Base-by-base conservation (phyloP, 2,113 vertebrate genomes). In the Pitta sordida region DNA sequence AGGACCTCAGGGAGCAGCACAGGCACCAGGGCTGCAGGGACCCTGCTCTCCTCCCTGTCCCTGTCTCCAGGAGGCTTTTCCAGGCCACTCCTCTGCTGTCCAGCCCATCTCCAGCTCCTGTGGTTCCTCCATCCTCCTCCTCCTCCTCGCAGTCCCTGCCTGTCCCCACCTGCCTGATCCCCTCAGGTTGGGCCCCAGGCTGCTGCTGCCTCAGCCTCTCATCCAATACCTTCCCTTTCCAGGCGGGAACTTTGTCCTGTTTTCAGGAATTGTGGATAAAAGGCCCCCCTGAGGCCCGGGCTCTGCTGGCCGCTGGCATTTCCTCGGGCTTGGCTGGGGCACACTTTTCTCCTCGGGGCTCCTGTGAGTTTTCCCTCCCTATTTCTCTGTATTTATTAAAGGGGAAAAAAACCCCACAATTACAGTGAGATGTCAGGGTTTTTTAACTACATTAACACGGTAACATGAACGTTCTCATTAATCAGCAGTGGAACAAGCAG, bases 401-500 rank as follows among this genome's bases (percentile, higher is more conserved):
- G 86, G 91, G 94, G 96, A 74, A 94, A n/a, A n/a, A n/a, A n/a
- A n/a, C n/a, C n/a, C n/a, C 75, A 64, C 64, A 90, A 83, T 93
- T 95, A 83, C 91, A 90, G 64, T 5, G 48, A 91, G 88, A 73
- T 92, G 78, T 83, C 93, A 83, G 81, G 53, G 30, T 87, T n/a
- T 56, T 58, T 21, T 21, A 69, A 14, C 24, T 80, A 43, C 88
- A 94, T 23, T 91, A 89, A 90, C 86, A 90, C 89, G 91, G 93
- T 91, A 90, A 80, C 49, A 20, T 68, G 48, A 94, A 88, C 19
- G 59, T 81, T 90, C 96, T 95, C 95, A 97, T 97, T 97, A 94
- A 97, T 96, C 97, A 97, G 80, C 91, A 90, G 86, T 89, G 91
- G 94, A 96, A 95, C 92, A 94, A 97, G 93, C 90, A 91, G n/a